Base-by-base conservation (phyloP, 1,140 invertebrate species). In the Cylas formicarius region DNA sequence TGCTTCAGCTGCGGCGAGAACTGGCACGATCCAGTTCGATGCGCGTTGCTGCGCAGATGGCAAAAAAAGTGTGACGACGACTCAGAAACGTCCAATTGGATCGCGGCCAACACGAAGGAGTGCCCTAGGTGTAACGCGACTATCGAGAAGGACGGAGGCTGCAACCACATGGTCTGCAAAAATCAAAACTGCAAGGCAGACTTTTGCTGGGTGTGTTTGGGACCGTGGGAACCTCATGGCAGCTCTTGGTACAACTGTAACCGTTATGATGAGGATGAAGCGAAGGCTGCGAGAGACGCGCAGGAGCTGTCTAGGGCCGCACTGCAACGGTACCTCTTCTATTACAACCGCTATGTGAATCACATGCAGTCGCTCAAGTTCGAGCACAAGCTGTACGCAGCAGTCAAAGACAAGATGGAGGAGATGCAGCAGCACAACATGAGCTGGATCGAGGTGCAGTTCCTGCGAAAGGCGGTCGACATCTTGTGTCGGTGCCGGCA, bases 301-400 rank as follows among this genome's bases (percentile, higher is more conserved):
- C 95, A 98, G 67, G 94, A 97, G 71, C 84, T 82, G 59, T 95
- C 94, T 5, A 75, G 96, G 33, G 82, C 91, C 16, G 91, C 91
- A 10, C 65, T 86, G 10, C 91, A 91, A 65, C 81, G 96, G 53
- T 99, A 99, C 70, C 71, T 99, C 37, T 97, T 97, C 71, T 99
- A 98, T 68, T 99, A 92, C 67, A 97, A 97, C 72, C 84, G 95
- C 33, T 84, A 88, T 62, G 79, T 82, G 74, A 85, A 86, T 62
- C 82, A 86, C 60, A 80, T 82, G 75, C 80, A 84, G 62, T 80
- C 76, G 48, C 69, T 86, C 40, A 81, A 81, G 59, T 82, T 86
- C 67, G 83, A 86, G 61, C 71, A 80, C 56, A 84, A 84, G 67
- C 56, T 80, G 4, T 77, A 78, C 53, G 71, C 72, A 27, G 67